Percentiles rank a stretch among this genome's conserved stretches.
Conservation (phyloP, 2,113 vertebrate genomes). For the Tupaia chinensis region DNA sequence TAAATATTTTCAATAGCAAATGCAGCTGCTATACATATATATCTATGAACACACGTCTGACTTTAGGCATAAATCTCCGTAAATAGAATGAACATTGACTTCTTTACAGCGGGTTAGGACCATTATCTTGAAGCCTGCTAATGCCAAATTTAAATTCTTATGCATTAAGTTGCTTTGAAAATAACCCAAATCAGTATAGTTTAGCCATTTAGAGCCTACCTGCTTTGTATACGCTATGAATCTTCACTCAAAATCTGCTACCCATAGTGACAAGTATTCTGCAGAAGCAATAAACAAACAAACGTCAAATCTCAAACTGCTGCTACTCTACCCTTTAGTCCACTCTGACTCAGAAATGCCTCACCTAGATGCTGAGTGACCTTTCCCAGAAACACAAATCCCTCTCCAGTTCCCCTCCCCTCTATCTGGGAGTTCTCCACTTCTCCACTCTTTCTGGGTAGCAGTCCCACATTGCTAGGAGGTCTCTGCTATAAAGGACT, state of each 20-base stretch:
- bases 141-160: neutral
- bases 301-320: neutral
- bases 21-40: too few species aligned
- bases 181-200: neutral
- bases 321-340: neutral
- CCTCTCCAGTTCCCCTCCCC: neutral
- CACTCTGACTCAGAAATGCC: too few species aligned
- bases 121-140: neutral
- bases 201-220: neutral
- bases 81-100: neutral
- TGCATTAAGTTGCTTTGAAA: neutral
- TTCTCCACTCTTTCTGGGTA: neutral
- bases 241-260: neutral
- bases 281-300: too few species aligned
- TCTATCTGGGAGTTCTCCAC: neutral
- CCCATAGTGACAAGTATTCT: neutral
- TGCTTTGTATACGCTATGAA: neutral
- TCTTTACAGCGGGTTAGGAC: neutral
- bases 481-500: neutral
- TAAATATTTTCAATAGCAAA: too few species aligned
- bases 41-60: too few species aligned
- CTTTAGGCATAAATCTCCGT: too few species aligned
- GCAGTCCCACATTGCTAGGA: neutral
- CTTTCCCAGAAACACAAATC: neutral
- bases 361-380: neutral